Evolutionary conservation across 2,113 vertebrate genomes (phyloP).

Genomic region (Epinephelus moara): DNA sequence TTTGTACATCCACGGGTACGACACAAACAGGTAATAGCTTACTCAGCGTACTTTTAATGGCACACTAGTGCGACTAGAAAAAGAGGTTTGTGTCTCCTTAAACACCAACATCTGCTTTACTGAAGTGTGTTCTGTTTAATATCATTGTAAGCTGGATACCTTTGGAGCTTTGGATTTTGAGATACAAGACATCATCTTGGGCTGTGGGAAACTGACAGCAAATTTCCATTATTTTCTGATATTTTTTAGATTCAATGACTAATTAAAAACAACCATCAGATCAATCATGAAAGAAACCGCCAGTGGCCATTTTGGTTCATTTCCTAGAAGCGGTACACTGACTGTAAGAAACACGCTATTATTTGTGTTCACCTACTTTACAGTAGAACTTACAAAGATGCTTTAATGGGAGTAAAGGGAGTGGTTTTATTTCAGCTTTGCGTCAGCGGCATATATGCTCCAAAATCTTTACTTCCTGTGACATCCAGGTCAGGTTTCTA

Average conservation of each 20-base stretch:
- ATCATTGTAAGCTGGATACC: too few relatives aligned
- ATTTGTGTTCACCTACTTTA: background rate
- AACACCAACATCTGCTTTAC: constrained; percentile 15
- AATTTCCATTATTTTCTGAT: too few relatives aligned
- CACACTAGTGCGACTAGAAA: background rate
- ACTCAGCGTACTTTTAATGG: background rate
- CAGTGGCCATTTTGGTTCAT: too few relatives aligned
- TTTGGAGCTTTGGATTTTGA: too few relatives aligned
- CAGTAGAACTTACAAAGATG: background rate
- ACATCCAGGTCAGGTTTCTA: background rate
- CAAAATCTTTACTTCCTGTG: too few relatives aligned
- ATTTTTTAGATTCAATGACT: too few relatives aligned
- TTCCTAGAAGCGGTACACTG: too few relatives aligned
- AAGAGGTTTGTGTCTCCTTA: background rate
- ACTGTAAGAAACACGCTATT: too few relatives aligned
- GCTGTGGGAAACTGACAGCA: too few relatives aligned
- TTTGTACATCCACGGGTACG: background rate
- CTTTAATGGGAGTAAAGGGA: background rate
- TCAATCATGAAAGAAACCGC: background rate
- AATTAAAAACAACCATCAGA: background rate
- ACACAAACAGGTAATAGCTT: background rate
- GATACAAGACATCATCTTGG: too few relatives aligned
- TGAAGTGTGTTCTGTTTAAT: background rate
- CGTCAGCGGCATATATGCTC: too few relatives aligned
- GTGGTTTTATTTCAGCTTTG: background rate